Evolutionary conservation across 2,113 vertebrate genomes (phyloP).

Genomic region (Pluvialis apricaria): DNA sequence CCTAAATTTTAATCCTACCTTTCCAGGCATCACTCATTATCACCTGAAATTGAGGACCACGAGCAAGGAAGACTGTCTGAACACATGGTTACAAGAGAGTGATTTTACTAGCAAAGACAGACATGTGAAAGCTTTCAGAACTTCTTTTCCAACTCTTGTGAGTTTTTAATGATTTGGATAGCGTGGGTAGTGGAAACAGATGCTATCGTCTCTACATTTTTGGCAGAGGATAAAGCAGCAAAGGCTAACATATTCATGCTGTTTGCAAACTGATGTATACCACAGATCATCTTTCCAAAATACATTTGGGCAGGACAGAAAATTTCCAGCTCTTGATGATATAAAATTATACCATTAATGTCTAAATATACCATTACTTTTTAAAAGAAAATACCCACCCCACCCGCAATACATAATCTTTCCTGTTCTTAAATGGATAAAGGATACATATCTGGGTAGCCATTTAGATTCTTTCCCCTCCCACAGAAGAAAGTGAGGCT

Average conservation of each 20-base stretch:
- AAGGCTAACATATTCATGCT: slow-evolving; percentile 75
- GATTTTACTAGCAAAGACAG: slow-evolving; percentile 51
- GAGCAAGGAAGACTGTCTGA: slow-evolving; percentile 5
- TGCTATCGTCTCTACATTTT: slow-evolving; percentile 72
- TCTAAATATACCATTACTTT: slow-evolving; percentile 30
- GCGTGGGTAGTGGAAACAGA: slow-evolving; percentile 76
- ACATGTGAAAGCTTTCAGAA: slow-evolving; percentile 66
- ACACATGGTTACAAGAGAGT: slow-evolving; percentile 14
- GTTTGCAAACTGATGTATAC: slow-evolving; percentile 74
- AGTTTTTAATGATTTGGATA: slow-evolving; percentile 70
- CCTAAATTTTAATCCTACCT: slow-evolving; percentile 6
- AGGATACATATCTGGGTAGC: neutral
- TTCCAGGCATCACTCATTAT: neutral
- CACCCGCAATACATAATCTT: neutral
- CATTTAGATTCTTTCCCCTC: neutral
- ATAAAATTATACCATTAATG: slow-evolving; percentile 29
- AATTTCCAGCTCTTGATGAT: slow-evolving; percentile 44
- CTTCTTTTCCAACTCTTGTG: slow-evolving; percentile 62
- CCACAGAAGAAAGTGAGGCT: neutral
- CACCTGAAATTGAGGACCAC: slow-evolving; percentile 42
- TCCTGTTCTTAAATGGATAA: neutral
- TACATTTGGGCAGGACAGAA: slow-evolving; percentile 51
- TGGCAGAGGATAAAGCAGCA: slow-evolving; percentile 75
- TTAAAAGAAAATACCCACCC: neutral
- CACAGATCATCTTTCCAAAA: slow-evolving; percentile 72